phyloP scores from a whole-genome alignment of 2,113 vertebrate genomes.

The Struthio camelus region DNA sequence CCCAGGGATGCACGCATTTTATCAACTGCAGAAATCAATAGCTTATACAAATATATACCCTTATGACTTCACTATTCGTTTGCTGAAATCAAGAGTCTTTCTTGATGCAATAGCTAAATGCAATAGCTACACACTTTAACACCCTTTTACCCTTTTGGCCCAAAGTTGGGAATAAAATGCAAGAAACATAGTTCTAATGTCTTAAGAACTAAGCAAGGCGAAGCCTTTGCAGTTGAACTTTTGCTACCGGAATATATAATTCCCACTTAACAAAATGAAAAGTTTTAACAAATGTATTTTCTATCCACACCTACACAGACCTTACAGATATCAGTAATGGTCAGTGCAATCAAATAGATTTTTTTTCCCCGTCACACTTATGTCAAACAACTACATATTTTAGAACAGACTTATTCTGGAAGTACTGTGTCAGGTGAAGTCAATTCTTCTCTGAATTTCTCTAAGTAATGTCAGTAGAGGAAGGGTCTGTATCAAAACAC shows the following conservation, averaged over 20 bases:
- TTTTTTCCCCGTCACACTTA: background rate
- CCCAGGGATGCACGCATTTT: rapidly evolving
- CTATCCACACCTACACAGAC: background rate
- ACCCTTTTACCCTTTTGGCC: background rate
- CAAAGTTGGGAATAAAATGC: background rate
- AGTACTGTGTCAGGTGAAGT: background rate
- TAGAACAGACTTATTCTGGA: background rate
- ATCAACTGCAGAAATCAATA: background rate
- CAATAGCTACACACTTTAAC: background rate
- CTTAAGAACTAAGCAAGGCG: background rate
- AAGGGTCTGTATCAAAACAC: background rate
- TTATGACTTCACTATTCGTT: rapidly evolving
- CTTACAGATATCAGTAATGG: background rate
- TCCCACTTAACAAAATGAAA: background rate
- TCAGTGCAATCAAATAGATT: background rate
- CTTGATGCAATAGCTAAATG: background rate
- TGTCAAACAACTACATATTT: background rate
- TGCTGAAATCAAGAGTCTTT: background rate
- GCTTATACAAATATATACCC: background rate
- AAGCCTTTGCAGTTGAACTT: background rate
- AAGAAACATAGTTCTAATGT: background rate
- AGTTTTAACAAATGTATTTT: background rate
- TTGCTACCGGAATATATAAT: background rate
- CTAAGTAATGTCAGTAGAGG: background rate
- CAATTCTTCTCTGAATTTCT: background rate